Base-by-base conservation (phyloP, 2,888 invertebrate genomes). In the Blastobasis adustella region DNA sequence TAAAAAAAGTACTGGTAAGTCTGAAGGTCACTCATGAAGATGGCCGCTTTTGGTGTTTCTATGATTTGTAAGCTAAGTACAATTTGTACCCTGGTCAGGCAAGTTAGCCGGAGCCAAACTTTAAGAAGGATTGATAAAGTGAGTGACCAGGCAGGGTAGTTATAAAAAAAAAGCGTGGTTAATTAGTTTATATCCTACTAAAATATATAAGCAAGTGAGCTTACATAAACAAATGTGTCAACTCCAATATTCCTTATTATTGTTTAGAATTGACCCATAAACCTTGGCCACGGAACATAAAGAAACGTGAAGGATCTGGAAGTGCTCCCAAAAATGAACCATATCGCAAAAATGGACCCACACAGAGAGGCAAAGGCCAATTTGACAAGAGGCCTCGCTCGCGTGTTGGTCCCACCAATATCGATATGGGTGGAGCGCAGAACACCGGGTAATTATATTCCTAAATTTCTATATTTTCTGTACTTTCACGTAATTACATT, bases 301-400 rank as follows among this genome's bases (percentile, higher is more conserved):
- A 91, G 59, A 92, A 93, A 73, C 92, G 94, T 61, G 92, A 93
- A 76, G 87, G 91, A 69, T 79, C 84, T 67, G 90, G 90, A 58
- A 73, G 65, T 63, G 72, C 89, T 58, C 90, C 90, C 60, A 89
- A 90, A 77, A 93, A 93, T 77, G 91, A 92, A 76, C 90, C 90
- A 66, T 91, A 91, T 66, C 79, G 84, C 8, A 84, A 79, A 64
- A 96, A 94, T 84, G 92, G 92, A 57, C 85, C 89, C 67, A 82
- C 91, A 65, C 93, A 93, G 76, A 92, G 93, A 75, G 87, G 90
- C 71, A 91, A 92, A 86, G 89, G 89, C 70, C 88, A 90, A 82
- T 91, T 93, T 83, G 94, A 94, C 82, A 90, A 93, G 83, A 93
- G 93, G 73, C 91, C 92, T 84, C 90, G 92, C 69, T 86, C 93